Evolutionary conservation across 2,888 invertebrate species (phyloP), one percentile per base, ranked within the genome.

Genomic region (Suillia variegata): DNA sequence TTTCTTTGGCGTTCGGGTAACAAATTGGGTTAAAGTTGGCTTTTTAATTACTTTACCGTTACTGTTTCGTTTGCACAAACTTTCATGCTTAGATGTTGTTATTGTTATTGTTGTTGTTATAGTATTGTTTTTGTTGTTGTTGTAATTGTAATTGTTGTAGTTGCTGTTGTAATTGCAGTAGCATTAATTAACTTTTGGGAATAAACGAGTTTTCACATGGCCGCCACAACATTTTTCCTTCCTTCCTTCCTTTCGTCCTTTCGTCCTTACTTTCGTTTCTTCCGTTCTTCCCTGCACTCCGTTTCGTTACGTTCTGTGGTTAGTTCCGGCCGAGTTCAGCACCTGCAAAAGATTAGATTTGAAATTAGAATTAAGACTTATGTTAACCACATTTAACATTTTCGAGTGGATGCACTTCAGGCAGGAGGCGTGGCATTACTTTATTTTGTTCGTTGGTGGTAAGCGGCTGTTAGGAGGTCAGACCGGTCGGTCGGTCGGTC

Each of bases 51-150:
- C 70, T 70, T 71, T 50, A 6, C 20, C 18, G 45, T 45, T 45
- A n/a, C 18, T 18, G 48, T 48, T 48, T 8, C 3, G 38, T 38
- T 67, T 71, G 71, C 66, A 64, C 62, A 71, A 71, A 66, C 62
- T 71, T 70, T 71, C 65, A 71, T 69, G 67, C 62, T 62, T 61
- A 62, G 71, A 63, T 61, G 66, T 70, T 58, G 22, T 59, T 33
- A 56, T 22, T 18, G 42, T 13, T 22, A 2, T 20, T 24, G 55
- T 8, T 55, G 26, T 31, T 15, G 47, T 17, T 48, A 17, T 18
- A 31, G 26, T 15, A 38, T 55, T 15, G n/a, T n/a, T 21, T 13
- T 24, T 33, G 22, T 22, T 17, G 53, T 60, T 62, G 53, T 55
- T 59, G 65, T 62, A 58, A 61, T 58, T 68, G 70, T 61, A 62